Percentiles rank a stretch among this genome's conserved stretches.
Conservation (phyloP, 2,113 vertebrate genomes). For the Hyla sarda region DNA sequence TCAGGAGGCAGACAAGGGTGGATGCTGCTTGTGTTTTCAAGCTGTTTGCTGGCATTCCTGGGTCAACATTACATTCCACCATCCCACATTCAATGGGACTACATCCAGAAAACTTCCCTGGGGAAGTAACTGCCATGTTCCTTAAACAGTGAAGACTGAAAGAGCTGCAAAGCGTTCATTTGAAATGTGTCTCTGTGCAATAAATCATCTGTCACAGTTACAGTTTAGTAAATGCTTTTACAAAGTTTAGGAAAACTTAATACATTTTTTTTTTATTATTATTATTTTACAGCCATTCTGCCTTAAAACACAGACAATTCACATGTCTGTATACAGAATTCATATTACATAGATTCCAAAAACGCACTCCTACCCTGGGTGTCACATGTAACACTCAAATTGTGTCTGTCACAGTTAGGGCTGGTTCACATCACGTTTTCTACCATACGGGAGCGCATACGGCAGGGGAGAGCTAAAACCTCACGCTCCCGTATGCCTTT, state of each 20-base stretch:
- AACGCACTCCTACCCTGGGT: too few relatives aligned
- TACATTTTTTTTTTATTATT: too few relatives aligned
- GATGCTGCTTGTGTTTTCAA: constrained; percentile 59
- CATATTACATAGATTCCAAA: too few relatives aligned
- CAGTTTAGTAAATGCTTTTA: background rate
- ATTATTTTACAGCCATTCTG: background rate
- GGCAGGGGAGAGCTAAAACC: too few relatives aligned
- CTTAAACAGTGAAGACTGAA: constrained; percentile 67
- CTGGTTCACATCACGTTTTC: too few relatives aligned
- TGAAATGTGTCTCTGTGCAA: constrained; percentile 59
- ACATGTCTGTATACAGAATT: too few relatives aligned
- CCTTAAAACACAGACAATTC: too few relatives aligned
- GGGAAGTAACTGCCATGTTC: constrained; percentile 70
- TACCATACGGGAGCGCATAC: too few relatives aligned
- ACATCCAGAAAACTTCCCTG: constrained; percentile 72
- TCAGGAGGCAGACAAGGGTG: constrained; percentile 39
- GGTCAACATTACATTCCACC: constrained; percentile 68
- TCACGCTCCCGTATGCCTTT: too few relatives aligned
- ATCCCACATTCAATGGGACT: constrained; percentile 67
- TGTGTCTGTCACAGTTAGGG: too few relatives aligned
- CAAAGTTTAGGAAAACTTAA: background rate
- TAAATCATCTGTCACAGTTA: constrained; percentile 26
- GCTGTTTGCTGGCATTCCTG: constrained; percentile 61
- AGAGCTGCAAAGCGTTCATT: constrained; percentile 61
- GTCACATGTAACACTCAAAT: too few relatives aligned